Evolutionary conservation across 2,113 vertebrate species (phyloP), one percentile per base, ranked within the genome.

Genomic region (Casuarius casuarius): DNA sequence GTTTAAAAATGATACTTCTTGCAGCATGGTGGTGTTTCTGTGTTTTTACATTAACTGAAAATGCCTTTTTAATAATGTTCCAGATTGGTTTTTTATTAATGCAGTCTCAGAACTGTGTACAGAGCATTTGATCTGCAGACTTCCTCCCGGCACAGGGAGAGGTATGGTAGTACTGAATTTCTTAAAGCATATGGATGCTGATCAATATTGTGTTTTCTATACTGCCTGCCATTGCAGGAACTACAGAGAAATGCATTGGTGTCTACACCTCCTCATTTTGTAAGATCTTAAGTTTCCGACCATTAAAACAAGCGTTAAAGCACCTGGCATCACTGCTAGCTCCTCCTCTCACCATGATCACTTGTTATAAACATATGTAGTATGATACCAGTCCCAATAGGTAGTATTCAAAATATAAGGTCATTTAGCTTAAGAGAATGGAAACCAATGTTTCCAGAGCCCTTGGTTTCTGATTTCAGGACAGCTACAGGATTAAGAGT

Each of bases 41-140:
- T 87, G 62, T 91, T 83, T 94, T 90, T 86, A n/a, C 40, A 67
- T 95, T 95, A 94, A 75, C 49, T 89, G 58, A 91, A 97, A 97
- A 87, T 86, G 18, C 48, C 73, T 83, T 91, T 97, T 94, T 89
- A 92, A 93, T 96, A 90, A 92, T 65, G 9, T 78, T 87, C 46
- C 33, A 58, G 77, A 56, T 23, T 4, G 26, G 1, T 18, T 17
- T 63, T 68, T 92, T 85, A 87, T 29, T 89, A 87, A 81, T 62
- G 44, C 12, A 40, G 26, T 94, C 97, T 94, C 73, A 89, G 72
- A 92, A 77, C 25, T 71, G 18, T 29, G 31, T 38, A n/a, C 49
- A 46, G 70, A 83, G 5, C 22, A 84, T 84, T 93, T 93, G 31
- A 84, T 86, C 67, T 91, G 18, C 35, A 82, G 46, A 71, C 68